phyloP scores from a whole-genome alignment of 2,888 invertebrate species.

The Parelbella ahira region DNA sequence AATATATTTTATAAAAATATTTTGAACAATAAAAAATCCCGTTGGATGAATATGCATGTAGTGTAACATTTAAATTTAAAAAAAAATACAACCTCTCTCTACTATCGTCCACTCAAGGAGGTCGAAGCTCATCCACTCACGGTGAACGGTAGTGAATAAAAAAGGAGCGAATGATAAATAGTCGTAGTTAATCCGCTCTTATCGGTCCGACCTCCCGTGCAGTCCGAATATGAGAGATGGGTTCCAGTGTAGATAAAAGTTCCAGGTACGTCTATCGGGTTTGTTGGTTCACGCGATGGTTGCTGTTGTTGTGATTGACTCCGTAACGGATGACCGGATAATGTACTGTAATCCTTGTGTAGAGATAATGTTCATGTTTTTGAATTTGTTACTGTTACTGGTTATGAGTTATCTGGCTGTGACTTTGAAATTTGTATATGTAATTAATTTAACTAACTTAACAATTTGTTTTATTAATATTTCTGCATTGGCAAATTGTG shows the following conservation, averaged over 20 bases:
- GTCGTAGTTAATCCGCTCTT: slow-evolving; percentile 75
- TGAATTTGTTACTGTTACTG: no score
- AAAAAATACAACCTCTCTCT: not conserved
- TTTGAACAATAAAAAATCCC: no score
- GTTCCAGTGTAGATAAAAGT: slow-evolving; percentile 63
- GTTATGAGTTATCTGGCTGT: no score
- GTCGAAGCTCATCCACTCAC: slow-evolving; percentile 43
- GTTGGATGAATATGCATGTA: no score
- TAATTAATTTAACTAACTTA: no score
- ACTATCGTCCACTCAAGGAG: slow-evolving; percentile 41
- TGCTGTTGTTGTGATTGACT: slow-evolving; percentile 31
- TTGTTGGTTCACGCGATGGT: slow-evolving; percentile 35
- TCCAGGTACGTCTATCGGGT: slow-evolving; percentile 55
- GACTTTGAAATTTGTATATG: no score
- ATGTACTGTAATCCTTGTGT: slow-evolving; percentile 9
- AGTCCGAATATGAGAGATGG: slow-evolving; percentile 79
- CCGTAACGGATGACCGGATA: slow-evolving; percentile 25
- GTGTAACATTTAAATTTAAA: no score
- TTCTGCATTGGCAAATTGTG: no score
- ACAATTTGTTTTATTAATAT: no score
- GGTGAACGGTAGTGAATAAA: slow-evolving; percentile 66
- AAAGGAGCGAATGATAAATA: slow-evolving; percentile 75
- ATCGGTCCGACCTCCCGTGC: slow-evolving; percentile 72
- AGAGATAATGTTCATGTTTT: slow-evolving; percentile 6
- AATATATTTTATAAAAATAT: no score